Evolutionary conservation across 2,797 vertebrate species (phyloP).

Genomic region (Sebastes flavidus): DNA sequence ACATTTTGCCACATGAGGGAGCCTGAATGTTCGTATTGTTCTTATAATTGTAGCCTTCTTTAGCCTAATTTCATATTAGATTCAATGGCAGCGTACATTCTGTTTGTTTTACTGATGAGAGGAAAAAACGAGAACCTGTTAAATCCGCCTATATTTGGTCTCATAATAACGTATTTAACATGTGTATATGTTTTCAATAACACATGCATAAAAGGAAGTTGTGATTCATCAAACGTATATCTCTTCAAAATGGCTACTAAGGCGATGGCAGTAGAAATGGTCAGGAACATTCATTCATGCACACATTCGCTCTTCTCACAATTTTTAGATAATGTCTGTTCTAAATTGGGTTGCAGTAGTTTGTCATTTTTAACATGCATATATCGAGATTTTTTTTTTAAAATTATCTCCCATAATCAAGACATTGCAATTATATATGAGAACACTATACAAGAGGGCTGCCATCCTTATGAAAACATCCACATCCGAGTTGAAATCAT

Average conservation of each 20-base stretch:
- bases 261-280: neutral
- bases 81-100: too few relatives aligned
- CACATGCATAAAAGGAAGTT: neutral
- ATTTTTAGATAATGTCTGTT: neutral
- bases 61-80: too few relatives aligned
- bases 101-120: too few relatives aligned
- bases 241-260: neutral
- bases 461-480: too few relatives aligned
- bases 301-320: neutral
- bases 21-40: neutral
- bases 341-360: neutral
- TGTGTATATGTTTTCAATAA: neutral
- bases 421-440: too few relatives aligned
- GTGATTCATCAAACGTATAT: fast-evolving
- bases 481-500: too few relatives aligned
- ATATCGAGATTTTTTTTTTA: fast-evolving
- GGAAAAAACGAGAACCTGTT: too few relatives aligned
- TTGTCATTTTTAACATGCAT: too few relatives aligned
- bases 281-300: neutral
- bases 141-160: too few relatives aligned
- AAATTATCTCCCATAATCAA: too few relatives aligned
- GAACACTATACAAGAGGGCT: too few relatives aligned
- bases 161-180: neutral
- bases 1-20: neutral
- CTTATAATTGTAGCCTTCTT: neutral